These are phyloP conservation scores for Polia nebulosa DNA, from an alignment of 2,888 invertebrate genomes.

Conservation along the genomic window DNA sequence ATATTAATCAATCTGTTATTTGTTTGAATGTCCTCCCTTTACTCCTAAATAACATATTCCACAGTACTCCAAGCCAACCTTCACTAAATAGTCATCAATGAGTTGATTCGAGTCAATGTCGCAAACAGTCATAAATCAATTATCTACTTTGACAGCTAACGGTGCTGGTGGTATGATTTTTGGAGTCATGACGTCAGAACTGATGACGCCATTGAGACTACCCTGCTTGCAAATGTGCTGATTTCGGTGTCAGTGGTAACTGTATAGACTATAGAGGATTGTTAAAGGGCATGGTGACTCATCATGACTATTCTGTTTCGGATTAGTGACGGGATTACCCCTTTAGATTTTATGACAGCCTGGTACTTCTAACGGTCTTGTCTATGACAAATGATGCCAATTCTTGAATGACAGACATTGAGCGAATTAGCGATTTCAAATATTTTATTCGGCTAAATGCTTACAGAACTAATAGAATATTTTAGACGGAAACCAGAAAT, in stretches of 20 bases:
- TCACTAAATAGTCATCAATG: conserved; percentile 49
- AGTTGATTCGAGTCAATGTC: conserved; percentile 59
- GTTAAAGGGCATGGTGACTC: conserved; percentile 43
- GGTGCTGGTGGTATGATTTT: conserved; percentile 58
- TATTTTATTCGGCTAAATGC: too few relatives aligned
- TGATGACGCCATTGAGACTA: conserved; percentile 44
- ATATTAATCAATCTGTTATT: too few relatives aligned
- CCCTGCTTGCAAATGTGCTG: conserved; percentile 47
- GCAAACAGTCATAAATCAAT: conserved; percentile 64
- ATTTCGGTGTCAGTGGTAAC: conserved; percentile 42
- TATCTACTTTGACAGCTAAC: conserved; percentile 63
- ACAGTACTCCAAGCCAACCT: conserved; percentile 38
- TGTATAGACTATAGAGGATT: conserved; percentile 29
- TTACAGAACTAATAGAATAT: not conserved
- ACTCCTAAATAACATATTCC: not conserved
- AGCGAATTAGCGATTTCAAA: not conserved
- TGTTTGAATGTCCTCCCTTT: too few relatives aligned
- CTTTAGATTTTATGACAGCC: conserved; percentile 28
- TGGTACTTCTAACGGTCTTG: conserved; percentile 22
- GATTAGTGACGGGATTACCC: conserved; percentile 17
- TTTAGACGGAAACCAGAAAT: not conserved
- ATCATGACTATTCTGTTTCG: conserved; percentile 28
- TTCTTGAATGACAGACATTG: not conserved
- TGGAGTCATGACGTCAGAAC: conserved; percentile 51
- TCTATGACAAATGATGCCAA: not conserved